phyloP scores from a whole-genome alignment of 2,888 invertebrate species.

The Hirtodrosophila confusa region DNA sequence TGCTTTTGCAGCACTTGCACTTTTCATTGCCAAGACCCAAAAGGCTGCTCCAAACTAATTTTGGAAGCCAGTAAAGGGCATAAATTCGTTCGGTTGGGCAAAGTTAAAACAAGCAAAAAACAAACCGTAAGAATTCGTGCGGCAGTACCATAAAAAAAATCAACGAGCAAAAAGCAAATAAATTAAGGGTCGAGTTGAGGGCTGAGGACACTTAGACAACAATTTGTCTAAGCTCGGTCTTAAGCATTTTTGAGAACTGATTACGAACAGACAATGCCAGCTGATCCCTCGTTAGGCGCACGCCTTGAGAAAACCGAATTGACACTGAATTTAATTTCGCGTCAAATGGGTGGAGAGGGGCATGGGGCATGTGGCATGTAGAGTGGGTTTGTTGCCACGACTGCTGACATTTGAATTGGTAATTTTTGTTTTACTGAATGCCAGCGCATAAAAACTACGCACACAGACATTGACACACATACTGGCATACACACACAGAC shows the following conservation, averaged over 20 bases:
- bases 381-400: conserved; percentile 40
- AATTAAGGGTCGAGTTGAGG: background rate
- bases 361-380: background rate
- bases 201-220: conserved; percentile 37
- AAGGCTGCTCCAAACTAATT: conserved; percentile 51
- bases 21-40: conserved; percentile 46
- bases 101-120: conserved; percentile 37
- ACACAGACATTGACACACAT: conserved; percentile 19
- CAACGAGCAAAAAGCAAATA: conserved; percentile 22
- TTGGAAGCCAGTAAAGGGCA: conserved; percentile 44
- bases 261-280: conserved; percentile 33
- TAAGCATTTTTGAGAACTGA: conserved; percentile 47
- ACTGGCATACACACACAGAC: conserved; percentile 1
- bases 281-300: conserved; percentile 62
- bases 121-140: conserved; percentile 26
- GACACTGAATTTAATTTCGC: conserved; percentile 79
- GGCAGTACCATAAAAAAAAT: conserved; percentile 6
- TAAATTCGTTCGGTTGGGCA: conserved; percentile 62
- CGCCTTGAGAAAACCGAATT: conserved; percentile 56
- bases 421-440: conserved; percentile 69
- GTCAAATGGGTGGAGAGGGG: conserved; percentile 28
- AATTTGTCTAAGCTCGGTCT: conserved; percentile 47
- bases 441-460: conserved; percentile 60
- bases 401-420: conserved; percentile 78
- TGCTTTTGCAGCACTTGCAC: conserved; percentile 75